phyloP scores from a whole-genome alignment of 2,797 vertebrate genomes.

The Arrhamphus sclerolepis region DNA sequence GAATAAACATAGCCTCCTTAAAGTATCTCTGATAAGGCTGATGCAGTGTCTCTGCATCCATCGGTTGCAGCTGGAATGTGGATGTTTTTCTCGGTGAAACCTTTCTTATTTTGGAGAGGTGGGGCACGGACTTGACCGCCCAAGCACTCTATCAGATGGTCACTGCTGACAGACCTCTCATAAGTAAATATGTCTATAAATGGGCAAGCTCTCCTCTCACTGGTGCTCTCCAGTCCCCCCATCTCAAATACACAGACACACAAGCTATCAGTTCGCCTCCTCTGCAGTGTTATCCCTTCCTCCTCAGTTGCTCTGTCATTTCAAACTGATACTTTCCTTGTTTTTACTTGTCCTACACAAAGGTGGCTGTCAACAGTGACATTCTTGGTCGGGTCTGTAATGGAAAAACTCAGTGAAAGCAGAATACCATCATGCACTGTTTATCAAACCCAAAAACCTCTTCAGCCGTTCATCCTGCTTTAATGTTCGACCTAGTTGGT shows the following conservation, averaged over 20 bases:
- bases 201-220: constrained; percentile 76
- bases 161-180: constrained; percentile 76
- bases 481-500: constrained; percentile 8
- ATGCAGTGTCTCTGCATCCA: constrained; percentile 37
- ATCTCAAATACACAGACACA: constrained; percentile 18
- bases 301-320: constrained; percentile 40
- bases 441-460: constrained; percentile 23
- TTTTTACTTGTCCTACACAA: constrained; percentile 18
- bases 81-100: constrained; percentile 75
- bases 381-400: constrained; percentile 27
- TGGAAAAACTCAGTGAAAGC: constrained; percentile 15
- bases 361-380: constrained; percentile 17
- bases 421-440: constrained; percentile 23
- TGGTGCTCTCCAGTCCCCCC: constrained; percentile 26
- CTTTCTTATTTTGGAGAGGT: constrained; percentile 35
- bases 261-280: constrained; percentile 37
- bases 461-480: neutral
- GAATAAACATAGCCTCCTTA: constrained; percentile 67
- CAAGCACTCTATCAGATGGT: constrained; percentile 72
- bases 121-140: constrained; percentile 62
- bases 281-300: constrained; percentile 31
- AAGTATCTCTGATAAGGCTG: constrained; percentile 66
- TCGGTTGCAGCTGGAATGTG: constrained; percentile 73
- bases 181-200: constrained; percentile 88
- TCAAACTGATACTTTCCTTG: constrained; percentile 18